Evolutionary conservation across 2,797 vertebrate genomes (phyloP).

Genomic region (Neopelma chrysocephalum): DNA sequence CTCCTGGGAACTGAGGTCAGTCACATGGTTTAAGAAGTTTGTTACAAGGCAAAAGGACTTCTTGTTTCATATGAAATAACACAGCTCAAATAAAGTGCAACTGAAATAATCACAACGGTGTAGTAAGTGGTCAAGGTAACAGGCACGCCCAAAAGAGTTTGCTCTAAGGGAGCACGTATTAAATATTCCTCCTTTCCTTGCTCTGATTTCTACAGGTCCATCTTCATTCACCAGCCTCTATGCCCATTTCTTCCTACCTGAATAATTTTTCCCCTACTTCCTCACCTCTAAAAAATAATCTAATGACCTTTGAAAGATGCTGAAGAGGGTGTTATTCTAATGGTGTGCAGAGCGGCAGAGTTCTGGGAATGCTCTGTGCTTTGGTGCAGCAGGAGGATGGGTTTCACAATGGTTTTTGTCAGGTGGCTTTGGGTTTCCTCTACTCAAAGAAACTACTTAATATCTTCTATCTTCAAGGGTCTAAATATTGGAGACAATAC

Average conservation of each 20-base stretch:
- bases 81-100: not conserved
- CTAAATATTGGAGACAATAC: not conserved
- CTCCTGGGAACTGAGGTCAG: conserved; percentile 3
- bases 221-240: not conserved
- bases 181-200: not conserved
- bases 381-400: not conserved
- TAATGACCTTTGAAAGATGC: not conserved
- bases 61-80: not conserved
- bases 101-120: not conserved
- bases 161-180: not conserved
- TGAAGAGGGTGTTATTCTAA: not conserved
- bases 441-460: not conserved
- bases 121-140: not conserved
- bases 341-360: not conserved
- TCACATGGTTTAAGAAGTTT: not conserved
- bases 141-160: not conserved
- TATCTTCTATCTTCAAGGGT: not conserved
- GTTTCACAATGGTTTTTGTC: not conserved
- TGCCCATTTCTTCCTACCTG: not conserved
- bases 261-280: not conserved
- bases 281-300: not conserved
- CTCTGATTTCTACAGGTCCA: not conserved
- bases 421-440: not conserved
- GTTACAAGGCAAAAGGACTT: not conserved
- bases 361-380: not conserved